Conservation (phyloP, 2,797 vertebrate genomes). For the Pteronotus mesoamericanus region DNA sequence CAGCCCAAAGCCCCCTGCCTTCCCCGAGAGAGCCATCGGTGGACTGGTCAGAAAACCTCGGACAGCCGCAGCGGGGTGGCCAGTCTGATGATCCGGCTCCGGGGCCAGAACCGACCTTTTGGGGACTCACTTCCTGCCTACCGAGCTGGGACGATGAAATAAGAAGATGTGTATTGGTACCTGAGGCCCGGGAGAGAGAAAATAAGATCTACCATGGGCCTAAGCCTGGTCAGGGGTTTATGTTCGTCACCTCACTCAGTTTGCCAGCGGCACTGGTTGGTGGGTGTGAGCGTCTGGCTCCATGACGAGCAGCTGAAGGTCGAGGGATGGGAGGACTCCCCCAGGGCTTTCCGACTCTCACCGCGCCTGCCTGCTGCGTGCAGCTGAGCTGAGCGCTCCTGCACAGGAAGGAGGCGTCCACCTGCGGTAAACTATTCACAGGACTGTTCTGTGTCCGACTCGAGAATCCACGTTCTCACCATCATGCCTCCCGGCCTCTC, state of each 20-base stretch:
- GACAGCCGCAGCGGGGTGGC: background rate
- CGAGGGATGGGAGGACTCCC: background rate
- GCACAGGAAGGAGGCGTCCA: background rate
- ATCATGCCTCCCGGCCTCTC: background rate
- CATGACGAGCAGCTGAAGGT: background rate
- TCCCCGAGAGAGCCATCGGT: background rate
- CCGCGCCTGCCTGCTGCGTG: background rate
- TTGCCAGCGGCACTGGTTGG: accelerated
- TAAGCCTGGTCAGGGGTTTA: accelerated
- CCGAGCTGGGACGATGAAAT: background rate
- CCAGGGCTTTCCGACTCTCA: background rate
- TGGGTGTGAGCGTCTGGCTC: background rate
- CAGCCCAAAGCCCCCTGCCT: background rate
- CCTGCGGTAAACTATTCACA: background rate
- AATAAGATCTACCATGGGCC: background rate
- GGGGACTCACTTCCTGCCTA: background rate
- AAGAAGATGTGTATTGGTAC: background rate
- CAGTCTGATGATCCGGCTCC: background rate
- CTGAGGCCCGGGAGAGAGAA: background rate
- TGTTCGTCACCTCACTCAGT: accelerated
- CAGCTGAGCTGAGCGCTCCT: background rate
- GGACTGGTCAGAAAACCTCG: background rate
- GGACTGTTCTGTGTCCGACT: background rate
- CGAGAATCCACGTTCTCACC: background rate
- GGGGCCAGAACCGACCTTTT: too few species aligned